phyloP scores from a whole-genome alignment of 2,113 vertebrate species.

The Calypte anna region DNA sequence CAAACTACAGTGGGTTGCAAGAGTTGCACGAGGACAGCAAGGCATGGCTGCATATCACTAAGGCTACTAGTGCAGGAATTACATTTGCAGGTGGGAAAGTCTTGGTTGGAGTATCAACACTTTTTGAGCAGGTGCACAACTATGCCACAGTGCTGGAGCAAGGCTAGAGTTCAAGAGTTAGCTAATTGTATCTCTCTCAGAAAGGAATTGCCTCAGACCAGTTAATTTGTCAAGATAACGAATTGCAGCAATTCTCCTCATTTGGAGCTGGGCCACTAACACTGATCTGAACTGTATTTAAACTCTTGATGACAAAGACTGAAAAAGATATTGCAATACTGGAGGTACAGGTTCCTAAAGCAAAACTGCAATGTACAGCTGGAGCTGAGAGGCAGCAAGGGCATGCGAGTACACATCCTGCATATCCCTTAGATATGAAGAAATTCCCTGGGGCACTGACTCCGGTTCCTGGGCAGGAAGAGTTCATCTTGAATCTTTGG shows the following conservation, averaged over 20 bases:
- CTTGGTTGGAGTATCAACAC: neutral
- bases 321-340: conserved; percentile 66
- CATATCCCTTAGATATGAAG: conserved; percentile 61
- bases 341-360: conserved; percentile 62
- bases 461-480: conserved; percentile 52
- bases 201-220: conserved; percentile 68
- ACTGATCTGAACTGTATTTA: conserved; percentile 66
- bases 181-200: conserved; percentile 57
- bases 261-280: conserved; percentile 66
- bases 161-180: conserved; percentile 56
- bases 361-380: conserved; percentile 38
- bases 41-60: neutral
- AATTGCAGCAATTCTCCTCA: conserved; percentile 52
- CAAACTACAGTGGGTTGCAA: accelerated
- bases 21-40: neutral
- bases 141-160: neutral
- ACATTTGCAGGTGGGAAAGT: neutral
- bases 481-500: conserved; percentile 50
- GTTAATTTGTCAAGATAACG: conserved; percentile 72
- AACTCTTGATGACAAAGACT: conserved; percentile 66
- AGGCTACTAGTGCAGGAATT: neutral
- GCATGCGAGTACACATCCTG: conserved; percentile 67
- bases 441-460: conserved; percentile 42
- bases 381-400: conserved; percentile 44
- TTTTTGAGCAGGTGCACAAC: conserved; percentile 45